Evolutionary conservation across 2,797 vertebrate species (phyloP).

Genomic region (Eupleurogrammus muticus): DNA sequence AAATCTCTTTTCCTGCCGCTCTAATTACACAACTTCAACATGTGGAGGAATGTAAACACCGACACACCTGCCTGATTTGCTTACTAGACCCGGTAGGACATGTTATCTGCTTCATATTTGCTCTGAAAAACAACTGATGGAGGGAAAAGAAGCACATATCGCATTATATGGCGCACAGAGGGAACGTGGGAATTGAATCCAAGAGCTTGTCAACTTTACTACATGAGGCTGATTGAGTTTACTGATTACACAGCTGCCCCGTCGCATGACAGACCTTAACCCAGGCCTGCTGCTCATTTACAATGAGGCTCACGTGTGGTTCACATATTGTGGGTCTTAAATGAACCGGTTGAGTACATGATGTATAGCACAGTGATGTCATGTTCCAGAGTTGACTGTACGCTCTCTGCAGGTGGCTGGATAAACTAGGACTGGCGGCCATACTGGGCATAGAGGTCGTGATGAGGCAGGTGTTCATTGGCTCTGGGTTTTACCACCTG

Average conservation of each 20-base stretch:
- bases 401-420: slow-evolving; percentile 90
- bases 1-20: too few relatives aligned
- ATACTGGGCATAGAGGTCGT: slow-evolving; percentile 90
- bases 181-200: not conserved
- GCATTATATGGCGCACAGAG: not conserved
- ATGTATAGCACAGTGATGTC: not conserved
- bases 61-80: not conserved
- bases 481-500: slow-evolving; percentile 92
- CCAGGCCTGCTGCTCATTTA: not conserved
- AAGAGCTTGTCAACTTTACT: not conserved
- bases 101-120: too few relatives aligned
- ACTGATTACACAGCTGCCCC: slow-evolving; percentile 19
- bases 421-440: slow-evolving; percentile 93
- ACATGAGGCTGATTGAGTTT: slow-evolving; percentile 26
- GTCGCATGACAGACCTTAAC: slow-evolving; percentile 22
- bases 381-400: slow-evolving; percentile 1
- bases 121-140: not conserved
- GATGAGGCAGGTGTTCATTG: slow-evolving; percentile 94
- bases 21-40: too few relatives aligned
- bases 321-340: too few relatives aligned
- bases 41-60: not conserved
- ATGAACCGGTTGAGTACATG: too few relatives aligned
- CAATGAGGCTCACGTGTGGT: not conserved
- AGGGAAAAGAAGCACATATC: too few relatives aligned
- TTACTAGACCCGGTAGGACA: too few relatives aligned